Evolutionary conservation across 2,113 vertebrate genomes (phyloP).

Genomic region (Lophura nycthemera): DNA sequence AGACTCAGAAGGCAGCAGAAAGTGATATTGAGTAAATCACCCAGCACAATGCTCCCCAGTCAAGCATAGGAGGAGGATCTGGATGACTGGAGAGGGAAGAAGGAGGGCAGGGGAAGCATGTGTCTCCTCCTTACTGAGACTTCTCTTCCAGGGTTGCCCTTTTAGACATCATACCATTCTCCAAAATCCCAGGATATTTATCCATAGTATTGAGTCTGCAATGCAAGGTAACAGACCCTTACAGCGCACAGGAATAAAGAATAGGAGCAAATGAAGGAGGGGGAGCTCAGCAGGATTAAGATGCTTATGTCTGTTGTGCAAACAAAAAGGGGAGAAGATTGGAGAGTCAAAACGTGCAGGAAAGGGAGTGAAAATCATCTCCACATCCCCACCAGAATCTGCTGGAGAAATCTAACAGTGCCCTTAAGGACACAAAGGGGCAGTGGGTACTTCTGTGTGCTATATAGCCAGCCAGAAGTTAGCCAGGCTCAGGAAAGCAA

Average conservation of each 20-base stretch:
- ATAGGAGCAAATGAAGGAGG: not conserved
- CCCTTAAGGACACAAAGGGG: not conserved
- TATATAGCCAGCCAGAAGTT: not conserved
- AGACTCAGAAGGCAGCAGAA: not conserved
- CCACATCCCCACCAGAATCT: not conserved
- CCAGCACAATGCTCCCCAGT: not conserved
- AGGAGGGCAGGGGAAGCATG: not conserved
- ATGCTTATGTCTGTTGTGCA: not conserved
- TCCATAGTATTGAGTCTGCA: not conserved
- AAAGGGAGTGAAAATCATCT: not conserved
- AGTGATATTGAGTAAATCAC: not conserved
- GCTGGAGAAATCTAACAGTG: not conserved
- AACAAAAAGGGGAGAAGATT: not conserved
- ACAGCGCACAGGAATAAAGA: not conserved
- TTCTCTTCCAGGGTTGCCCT: not conserved
- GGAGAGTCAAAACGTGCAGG: too few relatives aligned
- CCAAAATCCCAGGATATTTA: not conserved
- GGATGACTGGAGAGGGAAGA: not conserved
- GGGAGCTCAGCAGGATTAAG: not conserved
- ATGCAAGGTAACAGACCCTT: not conserved
- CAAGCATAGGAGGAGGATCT: not conserved
- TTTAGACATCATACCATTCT: not conserved
- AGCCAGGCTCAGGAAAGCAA: not conserved
- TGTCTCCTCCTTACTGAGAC: not conserved
- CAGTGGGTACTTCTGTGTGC: not conserved